These are phyloP conservation scores for Gryllus bimaculatus DNA, from an alignment of 1,140 invertebrate species.

Conservation along the genomic window DNA sequence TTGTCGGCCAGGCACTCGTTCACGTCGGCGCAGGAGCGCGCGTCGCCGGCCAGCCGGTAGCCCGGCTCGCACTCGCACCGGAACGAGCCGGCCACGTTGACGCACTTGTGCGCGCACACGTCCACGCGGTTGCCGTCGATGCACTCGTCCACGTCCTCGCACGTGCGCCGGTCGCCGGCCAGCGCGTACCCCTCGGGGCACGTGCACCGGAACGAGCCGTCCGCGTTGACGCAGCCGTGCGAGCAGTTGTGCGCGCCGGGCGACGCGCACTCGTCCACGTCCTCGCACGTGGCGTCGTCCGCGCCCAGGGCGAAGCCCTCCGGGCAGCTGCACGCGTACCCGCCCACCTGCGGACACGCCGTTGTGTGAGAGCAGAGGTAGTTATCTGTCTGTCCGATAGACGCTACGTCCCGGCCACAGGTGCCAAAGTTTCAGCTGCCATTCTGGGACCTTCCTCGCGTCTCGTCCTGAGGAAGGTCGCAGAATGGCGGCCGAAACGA, in stretches of 20 bases:
- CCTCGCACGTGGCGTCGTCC: conserved; percentile 39
- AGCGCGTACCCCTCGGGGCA: conserved; percentile 49
- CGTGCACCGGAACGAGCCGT: conserved; percentile 51
- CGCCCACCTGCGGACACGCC: conserved; percentile 43
- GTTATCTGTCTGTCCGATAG: background rate
- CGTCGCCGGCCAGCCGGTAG: conserved; percentile 36
- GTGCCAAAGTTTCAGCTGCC: too few relatives aligned
- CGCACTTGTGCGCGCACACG: conserved; percentile 42
- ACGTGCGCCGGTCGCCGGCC: conserved; percentile 34
- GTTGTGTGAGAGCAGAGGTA: conserved; percentile 35
- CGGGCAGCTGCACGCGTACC: conserved; percentile 40
- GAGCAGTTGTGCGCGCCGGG: conserved; percentile 45
- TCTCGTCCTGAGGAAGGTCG: too few relatives aligned
- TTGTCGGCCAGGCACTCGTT: conserved; percentile 43
- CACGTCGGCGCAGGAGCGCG: conserved; percentile 34
- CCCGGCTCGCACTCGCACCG: conserved; percentile 37
- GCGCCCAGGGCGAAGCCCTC: conserved; percentile 36
- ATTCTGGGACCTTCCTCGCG: too few relatives aligned
- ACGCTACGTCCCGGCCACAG: too few relatives aligned
- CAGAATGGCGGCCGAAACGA: too few relatives aligned
- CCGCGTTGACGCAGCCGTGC: conserved; percentile 51
- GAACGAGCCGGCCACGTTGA: conserved; percentile 43
- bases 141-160: conserved; percentile 44
- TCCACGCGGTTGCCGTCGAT: conserved; percentile 43
- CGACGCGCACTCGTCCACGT: conserved; percentile 43